Base-by-base conservation (phyloP, 2,797 vertebrate genomes). In the Botia kubotai region DNA sequence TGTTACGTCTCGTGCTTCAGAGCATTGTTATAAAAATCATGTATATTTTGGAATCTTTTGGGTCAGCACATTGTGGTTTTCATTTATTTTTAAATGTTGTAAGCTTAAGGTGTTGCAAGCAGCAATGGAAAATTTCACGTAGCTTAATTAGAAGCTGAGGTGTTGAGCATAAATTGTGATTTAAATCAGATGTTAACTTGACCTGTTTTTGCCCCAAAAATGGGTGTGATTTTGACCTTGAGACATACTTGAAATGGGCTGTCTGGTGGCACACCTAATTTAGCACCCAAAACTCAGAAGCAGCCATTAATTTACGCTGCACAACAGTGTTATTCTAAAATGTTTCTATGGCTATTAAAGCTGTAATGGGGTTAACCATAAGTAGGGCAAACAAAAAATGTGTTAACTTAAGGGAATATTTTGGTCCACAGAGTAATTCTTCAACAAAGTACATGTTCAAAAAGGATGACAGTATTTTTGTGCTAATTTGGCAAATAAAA, bases 341-440 rank as follows among this genome's bases (percentile, higher is more conserved):
- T 62, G 36, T 11, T 36, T 82, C n/a, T 21, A 23, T 26, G 48
- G 8, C 50, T 79, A 82, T 77, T 82, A 86, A 26, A 74, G 60
- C 68, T 16, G 50, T 76, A 82, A 87, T 76, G 52, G 58, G 46
- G 80, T 79, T 70, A 69, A 57, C 50, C 57, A 77, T 46, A 84
- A 84, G 69, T 84, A 82, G 81, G 81, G 17, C 81, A 82, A 72
- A 79, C 75, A 85, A 43, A 79, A 78, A 82, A 55, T 82, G 53
- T 79, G 48, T 65, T 74, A 12, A 74, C 75, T 67, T 79, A 29
- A 67, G 74, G 81, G 82, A 84, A 75, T 83, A 81, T 73, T 79
- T 62, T 52, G 65, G 68, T 69, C 79, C 81, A 58, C 39, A 72
- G 82, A 72, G 83, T 75, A 63, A 79, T 84, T 75, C 71, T 75